Evolutionary conservation across 1,140 invertebrate species (phyloP), one percentile per base, ranked within the genome.

Genomic region (Drosophila seguyi): DNA sequence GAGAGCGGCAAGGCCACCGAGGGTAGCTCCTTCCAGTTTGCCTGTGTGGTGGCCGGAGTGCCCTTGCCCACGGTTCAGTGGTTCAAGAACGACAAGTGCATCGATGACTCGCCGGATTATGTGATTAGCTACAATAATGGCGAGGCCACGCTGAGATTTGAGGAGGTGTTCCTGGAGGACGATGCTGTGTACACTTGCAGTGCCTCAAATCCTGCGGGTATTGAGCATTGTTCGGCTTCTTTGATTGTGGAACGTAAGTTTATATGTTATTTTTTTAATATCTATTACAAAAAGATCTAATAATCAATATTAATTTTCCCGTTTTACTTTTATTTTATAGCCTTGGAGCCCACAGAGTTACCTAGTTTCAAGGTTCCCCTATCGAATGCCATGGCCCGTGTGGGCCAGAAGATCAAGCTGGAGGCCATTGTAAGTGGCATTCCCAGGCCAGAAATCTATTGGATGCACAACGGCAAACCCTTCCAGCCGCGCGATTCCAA

Each of bases 1-100:
- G 91, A 94, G 85, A 93, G 95, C 53, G 94, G 94, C 16, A 93
- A 93, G 34, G 95, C 95, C 16, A 94, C 93, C 38, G 96, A 97
- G 93, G 96, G 96, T 13, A 93, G 90, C 27, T 91, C 94, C 0
- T 95, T 95, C 88, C 94, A 95, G 79, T 95, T 98, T 65, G 94
- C 95, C 56, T 97, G 97, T 81, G 94, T 94, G 48, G 95, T 97
- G 4, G 94, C 94, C 57, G 96, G 96, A 4, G 95, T 96, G 92
- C 97, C 97, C 4, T 82, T 97, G 45, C 96, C 97, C 20, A 96
- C 95, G 53, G 95, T 98, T 11, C 95, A 95, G 75, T 99, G 98
- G 98, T 95, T 93, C 56, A 95, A 95, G 84, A 94, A 95, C 75
- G 94, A 94, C 18, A 94, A 94, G 57, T 94, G 94, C 71, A 93